Evolutionary conservation across 1,140 invertebrate species (phyloP).

Genomic region (Adelges cooleyi): DNA sequence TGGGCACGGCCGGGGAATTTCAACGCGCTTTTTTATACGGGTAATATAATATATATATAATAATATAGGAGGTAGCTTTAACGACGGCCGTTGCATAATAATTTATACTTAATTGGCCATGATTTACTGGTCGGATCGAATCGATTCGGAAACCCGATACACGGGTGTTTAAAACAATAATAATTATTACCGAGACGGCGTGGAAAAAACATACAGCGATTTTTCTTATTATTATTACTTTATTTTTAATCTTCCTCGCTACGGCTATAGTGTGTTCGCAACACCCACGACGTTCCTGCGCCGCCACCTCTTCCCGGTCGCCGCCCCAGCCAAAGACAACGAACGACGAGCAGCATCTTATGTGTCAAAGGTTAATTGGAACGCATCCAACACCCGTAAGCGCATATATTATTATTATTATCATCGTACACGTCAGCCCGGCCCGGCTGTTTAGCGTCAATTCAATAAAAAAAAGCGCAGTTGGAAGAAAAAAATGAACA

Average conservation of each 20-base stretch:
- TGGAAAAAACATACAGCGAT: not conserved
- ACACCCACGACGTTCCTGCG: not conserved
- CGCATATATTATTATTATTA: not conserved
- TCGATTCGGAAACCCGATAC: conserved; percentile 15
- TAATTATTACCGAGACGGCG: not conserved
- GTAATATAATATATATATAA: no score
- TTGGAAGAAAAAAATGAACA: not conserved
- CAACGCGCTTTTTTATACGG: no score
- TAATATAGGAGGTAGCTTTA: not conserved
- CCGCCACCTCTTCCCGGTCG: no score
- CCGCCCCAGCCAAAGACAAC: not conserved
- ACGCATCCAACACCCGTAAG: not conserved
- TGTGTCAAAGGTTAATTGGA: conserved; percentile 24
- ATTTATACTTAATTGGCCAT: conserved; percentile 23
- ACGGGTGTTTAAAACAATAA: not conserved
- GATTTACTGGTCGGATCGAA: conserved; percentile 11
- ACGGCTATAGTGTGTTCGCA: not conserved
- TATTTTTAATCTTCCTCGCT: conserved; percentile 4
- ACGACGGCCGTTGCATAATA: not conserved
- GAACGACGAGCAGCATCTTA: not conserved
- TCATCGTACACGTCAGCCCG: no score
- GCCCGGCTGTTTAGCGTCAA: conserved; percentile 1
- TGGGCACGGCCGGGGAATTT: no score
- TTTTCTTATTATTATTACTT: not conserved
- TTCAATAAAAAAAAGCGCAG: not conserved